Conservation (phyloP, 2,888 invertebrate species). For the Drosophila greeni region DNA sequence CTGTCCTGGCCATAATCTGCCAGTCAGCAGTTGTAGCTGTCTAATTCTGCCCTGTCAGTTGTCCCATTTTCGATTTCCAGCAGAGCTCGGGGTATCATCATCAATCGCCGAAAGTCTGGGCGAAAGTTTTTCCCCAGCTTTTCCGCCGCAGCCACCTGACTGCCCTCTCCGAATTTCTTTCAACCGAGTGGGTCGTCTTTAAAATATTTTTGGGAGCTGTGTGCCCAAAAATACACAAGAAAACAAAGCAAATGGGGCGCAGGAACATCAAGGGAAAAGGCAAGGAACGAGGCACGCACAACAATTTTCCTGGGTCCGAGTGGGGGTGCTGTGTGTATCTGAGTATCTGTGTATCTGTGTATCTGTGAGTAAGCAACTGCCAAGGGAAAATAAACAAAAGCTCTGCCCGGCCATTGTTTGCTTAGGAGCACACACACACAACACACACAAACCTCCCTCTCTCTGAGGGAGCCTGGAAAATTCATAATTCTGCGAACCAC, state of each 20-base stretch:
- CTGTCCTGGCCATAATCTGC: slow-evolving; percentile 12
- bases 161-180: slow-evolving; percentile 18
- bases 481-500: slow-evolving; percentile 55
- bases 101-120: slow-evolving; percentile 15
- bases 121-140: not conserved
- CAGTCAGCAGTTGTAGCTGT: slow-evolving; percentile 23
- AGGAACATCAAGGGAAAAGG: slow-evolving; percentile 10
- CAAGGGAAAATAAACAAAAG: slow-evolving; percentile 62
- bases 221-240: slow-evolving; percentile 36
- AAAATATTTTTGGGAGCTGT: slow-evolving; percentile 37
- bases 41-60: slow-evolving; percentile 1
- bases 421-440: slow-evolving; percentile 38
- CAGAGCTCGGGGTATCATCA: slow-evolving; percentile 14
- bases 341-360: not conserved
- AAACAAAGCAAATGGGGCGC: not conserved
- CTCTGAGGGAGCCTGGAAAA: slow-evolving; percentile 27
- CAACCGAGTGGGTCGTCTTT: slow-evolving; percentile 25
- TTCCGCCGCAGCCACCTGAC: not conserved
- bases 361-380: slow-evolving; percentile 37
- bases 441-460: not conserved
- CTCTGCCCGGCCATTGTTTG: slow-evolving; percentile 64
- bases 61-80: slow-evolving; percentile 1
- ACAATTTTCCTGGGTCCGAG: slow-evolving; percentile 3
- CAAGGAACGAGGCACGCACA: slow-evolving; percentile 14
- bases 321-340: slow-evolving; percentile 3